Percentiles rank a stretch among this genome's conserved stretches.
Conservation (phyloP, 37 sponge, comb jelly and placozoan genomes). For the Amphimedon queenslandica region DNA sequence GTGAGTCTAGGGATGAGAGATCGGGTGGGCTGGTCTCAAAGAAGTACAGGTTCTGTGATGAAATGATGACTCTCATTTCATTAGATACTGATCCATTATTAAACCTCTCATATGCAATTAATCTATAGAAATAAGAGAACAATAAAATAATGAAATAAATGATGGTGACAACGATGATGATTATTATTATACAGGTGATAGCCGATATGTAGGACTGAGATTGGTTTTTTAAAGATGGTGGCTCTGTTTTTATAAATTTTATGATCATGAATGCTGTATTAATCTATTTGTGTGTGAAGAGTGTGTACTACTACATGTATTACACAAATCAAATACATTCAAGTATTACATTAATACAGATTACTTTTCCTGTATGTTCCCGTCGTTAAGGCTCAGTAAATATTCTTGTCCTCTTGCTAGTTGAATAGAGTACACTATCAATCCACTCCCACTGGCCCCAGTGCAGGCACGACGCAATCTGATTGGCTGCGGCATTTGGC, state of each 20-base stretch:
- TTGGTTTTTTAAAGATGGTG: no score
- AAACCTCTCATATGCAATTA: conserved; percentile 72
- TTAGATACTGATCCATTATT: conserved; percentile 29
- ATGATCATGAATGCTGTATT: no score
- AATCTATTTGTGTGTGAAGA: no score
- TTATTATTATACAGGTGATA: no score
- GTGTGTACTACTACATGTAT: no score
- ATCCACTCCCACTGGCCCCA: conserved; percentile 61
- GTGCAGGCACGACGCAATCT: conserved; percentile 53
- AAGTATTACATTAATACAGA: conserved; percentile 1
- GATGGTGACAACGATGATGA: no score
- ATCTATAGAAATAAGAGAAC: conserved; percentile 9
- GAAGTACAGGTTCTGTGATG: conserved; percentile 71
- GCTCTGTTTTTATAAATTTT: no score
- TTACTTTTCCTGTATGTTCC: conserved; percentile 55
- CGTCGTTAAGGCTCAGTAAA: conserved; percentile 63
- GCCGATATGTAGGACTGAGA: no score
- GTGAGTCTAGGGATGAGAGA: conserved; percentile 24
- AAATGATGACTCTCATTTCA: conserved; percentile 57
- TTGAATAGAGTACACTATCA: conserved; percentile 51
- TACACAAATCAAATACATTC: background rate
- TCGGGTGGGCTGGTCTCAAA: conserved; percentile 66
- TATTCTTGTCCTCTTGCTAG: conserved; percentile 78
- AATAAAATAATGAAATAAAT: background rate
- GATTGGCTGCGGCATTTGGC: conserved; percentile 28